These are phyloP conservation scores for Ladona fulva DNA, from an alignment of 1,140 invertebrate species.

Conservation along the genomic window DNA sequence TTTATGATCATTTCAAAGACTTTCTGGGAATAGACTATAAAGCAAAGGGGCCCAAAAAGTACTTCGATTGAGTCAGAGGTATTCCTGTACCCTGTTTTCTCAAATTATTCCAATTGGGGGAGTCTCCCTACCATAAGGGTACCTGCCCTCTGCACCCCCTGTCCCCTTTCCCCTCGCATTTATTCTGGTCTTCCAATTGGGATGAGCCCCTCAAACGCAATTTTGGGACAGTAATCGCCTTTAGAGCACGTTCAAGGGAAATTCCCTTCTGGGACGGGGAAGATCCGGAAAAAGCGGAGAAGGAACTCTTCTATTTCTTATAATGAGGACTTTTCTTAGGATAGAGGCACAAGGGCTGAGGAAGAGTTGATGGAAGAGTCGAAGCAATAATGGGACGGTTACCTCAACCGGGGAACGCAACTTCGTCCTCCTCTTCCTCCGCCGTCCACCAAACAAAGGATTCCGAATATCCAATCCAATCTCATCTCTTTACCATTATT, in stretches of 20 bases:
- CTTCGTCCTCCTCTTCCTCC: not conserved
- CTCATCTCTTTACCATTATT: not conserved
- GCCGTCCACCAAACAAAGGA: not conserved
- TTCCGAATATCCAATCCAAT: not conserved
- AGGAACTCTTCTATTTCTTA: not conserved
- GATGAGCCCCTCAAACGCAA: not conserved
- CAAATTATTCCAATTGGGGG: too few relatives aligned
- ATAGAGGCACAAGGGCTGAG: not conserved
- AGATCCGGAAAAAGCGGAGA: not conserved
- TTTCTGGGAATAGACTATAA: too few relatives aligned
- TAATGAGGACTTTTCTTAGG: not conserved
- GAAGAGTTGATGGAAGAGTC: not conserved
- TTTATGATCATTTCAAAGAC: too few relatives aligned
- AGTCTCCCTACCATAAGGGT: too few relatives aligned
- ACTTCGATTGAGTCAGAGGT: too few relatives aligned
- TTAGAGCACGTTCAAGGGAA: not conserved
- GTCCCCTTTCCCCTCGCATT: not conserved
- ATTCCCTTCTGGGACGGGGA: not conserved
- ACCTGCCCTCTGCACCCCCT: not conserved
- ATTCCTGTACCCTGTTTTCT: too few relatives aligned
- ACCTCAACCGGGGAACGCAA: not conserved
- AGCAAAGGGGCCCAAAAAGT: too few relatives aligned
- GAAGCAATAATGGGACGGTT: not conserved
- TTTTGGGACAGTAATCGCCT: constrained; percentile 8
- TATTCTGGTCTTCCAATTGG: constrained; percentile 5